Conservation (phyloP, 64 coral and sea anemone genomes). For the Stichodactyla mertensii region DNA sequence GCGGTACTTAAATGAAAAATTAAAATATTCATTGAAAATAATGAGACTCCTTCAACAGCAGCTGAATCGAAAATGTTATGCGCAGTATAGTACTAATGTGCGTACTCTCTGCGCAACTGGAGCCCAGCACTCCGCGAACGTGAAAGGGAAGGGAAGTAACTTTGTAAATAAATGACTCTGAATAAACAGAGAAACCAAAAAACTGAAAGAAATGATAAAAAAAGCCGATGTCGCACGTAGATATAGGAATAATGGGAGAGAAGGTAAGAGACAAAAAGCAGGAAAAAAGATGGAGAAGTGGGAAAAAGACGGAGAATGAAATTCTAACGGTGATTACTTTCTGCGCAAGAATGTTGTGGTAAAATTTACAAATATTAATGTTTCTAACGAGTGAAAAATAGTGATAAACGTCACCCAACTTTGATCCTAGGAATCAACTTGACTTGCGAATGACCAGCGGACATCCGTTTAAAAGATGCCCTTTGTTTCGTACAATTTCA, state of each 20-base stretch:
- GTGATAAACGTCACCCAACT: background rate
- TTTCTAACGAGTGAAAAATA: no score
- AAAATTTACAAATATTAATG: no score
- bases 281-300: no score
- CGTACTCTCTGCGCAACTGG: background rate
- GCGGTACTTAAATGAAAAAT: background rate
- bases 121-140: background rate
- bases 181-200: background rate
- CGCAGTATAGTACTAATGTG: background rate
- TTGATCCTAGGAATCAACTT: background rate
- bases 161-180: background rate
- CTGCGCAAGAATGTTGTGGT: no score
- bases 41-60: background rate
- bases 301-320: no score
- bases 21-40: conserved; percentile 19
- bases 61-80: background rate
- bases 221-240: background rate
- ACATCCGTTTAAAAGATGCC: background rate
- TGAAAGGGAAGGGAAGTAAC: background rate
- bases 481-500: conserved; percentile 2
- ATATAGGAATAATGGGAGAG: no score
- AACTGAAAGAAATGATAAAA: no score
- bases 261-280: no score
- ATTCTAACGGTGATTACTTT: no score
- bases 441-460: conserved; percentile 18